A percentile compares a stretch with the other conserved stretches of the same genome.
These are phyloP conservation scores for Boloria selene DNA, from an alignment of 2,888 invertebrate species.

Conservation along the genomic window DNA sequence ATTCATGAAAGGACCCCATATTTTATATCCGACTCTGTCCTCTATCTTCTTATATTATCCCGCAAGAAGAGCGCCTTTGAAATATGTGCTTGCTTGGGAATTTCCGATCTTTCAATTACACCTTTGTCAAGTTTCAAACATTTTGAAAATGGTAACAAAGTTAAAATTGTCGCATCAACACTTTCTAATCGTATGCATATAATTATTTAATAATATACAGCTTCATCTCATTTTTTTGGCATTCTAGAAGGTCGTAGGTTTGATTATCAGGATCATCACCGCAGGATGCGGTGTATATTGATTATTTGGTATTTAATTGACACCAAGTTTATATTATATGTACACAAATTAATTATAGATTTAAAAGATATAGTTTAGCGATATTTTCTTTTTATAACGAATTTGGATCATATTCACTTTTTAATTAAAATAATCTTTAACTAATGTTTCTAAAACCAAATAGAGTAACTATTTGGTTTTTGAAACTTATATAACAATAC, in stretches of 20 bases:
- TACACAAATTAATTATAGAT: no score
- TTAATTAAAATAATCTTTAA: no score
- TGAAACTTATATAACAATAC: no score
- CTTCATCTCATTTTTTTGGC: neutral
- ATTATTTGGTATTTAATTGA: no score
- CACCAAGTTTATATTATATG: no score
- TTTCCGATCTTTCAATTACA: conserved; percentile 82
- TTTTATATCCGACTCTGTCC: conserved; percentile 87
- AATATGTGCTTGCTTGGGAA: conserved; percentile 80
- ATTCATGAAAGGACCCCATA: conserved; percentile 92
- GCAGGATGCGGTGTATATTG: no score
- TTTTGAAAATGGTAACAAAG: conserved; percentile 35
- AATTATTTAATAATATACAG: neutral
- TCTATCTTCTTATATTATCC: conserved; percentile 84
- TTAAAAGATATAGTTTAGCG: no score
- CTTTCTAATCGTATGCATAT: neutral
- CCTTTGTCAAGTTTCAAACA: conserved; percentile 60
- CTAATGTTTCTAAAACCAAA: no score
- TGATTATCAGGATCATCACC: no score
- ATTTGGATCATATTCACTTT: no score
- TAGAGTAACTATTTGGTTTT: no score
- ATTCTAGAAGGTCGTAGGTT: neutral
- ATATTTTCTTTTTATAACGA: no score
- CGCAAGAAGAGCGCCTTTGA: conserved; percentile 73
- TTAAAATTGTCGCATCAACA: conserved; percentile 20